phyloP scores from a whole-genome alignment of 2,797 vertebrate species.

The Gallinago solitaria region DNA sequence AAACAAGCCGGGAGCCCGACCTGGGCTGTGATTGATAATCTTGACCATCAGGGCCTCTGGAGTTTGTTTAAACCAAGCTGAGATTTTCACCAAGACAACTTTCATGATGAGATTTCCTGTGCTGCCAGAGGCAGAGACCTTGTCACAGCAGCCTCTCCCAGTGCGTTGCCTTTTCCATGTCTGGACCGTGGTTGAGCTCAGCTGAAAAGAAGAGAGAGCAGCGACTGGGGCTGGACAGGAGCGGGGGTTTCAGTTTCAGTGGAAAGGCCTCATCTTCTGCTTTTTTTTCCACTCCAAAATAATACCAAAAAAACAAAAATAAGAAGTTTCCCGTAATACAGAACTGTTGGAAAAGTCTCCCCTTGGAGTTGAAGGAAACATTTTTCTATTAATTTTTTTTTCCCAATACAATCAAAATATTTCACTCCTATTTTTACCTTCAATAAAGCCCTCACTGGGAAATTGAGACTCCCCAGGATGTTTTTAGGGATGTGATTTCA shows the following conservation, averaged over 20 bases:
- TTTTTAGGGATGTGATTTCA: neutral
- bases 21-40: neutral
- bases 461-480: rapidly evolving
- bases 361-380: neutral
- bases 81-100: neutral
- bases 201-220: neutral
- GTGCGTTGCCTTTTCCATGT: neutral
- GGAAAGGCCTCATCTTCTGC: neutral
- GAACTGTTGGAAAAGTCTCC: neutral
- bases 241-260: neutral
- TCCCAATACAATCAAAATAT: neutral
- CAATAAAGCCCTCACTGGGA: neutral
- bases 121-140: neutral
- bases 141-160: neutral
- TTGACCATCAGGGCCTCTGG: rapidly evolving
- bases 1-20: neutral
- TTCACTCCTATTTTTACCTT: slow-evolving; percentile 18
- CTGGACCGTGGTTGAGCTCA: neutral
- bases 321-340: neutral
- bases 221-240: neutral
- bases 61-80: neutral
- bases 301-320: neutral
- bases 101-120: neutral
- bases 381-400: neutral
- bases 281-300: slow-evolving; percentile 1